Percentiles rank a stretch among this genome's conserved stretches.
Conservation (phyloP, 2,888 invertebrate genomes). For the Leptogaster cylindrica region DNA sequence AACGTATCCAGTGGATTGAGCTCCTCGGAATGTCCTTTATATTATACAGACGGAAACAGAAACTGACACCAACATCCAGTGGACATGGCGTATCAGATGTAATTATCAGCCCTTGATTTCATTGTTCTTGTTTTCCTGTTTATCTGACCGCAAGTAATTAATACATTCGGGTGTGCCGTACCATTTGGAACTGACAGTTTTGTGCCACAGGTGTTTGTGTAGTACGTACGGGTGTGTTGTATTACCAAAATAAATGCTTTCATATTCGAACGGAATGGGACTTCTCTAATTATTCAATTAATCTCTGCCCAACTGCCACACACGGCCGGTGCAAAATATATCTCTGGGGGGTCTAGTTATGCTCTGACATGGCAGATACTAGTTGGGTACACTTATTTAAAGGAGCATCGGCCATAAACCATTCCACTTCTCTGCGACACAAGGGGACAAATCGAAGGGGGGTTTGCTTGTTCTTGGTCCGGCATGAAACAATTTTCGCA, state of each 20-base stretch:
- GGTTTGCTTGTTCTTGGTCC: slow-evolving; percentile 42
- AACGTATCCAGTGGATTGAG: too few relatives aligned
- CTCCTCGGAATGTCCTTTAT: too few relatives aligned
- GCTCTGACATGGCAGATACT: not conserved
- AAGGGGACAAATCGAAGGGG: too few relatives aligned
- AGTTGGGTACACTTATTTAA: slow-evolving; percentile 12
- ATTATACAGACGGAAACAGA: too few relatives aligned
- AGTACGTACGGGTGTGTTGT: slow-evolving; percentile 41
- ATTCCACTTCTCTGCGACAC: slow-evolving; percentile 44
- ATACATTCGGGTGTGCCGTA: slow-evolving; percentile 52
- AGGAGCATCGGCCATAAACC: slow-evolving; percentile 27
- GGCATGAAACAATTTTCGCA: slow-evolving; percentile 40
- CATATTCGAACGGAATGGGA: slow-evolving; percentile 47
- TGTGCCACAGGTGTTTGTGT: slow-evolving; percentile 61
- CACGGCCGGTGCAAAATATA: slow-evolving; percentile 34
- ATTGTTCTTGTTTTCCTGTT: slow-evolving; percentile 45
- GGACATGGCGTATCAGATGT: slow-evolving; percentile 42
- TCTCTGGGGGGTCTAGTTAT: not conserved
- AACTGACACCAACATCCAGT: not conserved
- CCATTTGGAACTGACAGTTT: slow-evolving; percentile 52
- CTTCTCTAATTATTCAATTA: slow-evolving; percentile 52
- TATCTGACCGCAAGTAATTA: slow-evolving; percentile 53
- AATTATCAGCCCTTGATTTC: slow-evolving; percentile 45
- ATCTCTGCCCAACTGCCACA: slow-evolving; percentile 47
- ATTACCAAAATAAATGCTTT: slow-evolving; percentile 43